Evolutionary conservation across 2,797 vertebrate genomes (phyloP), one percentile per base, ranked within the genome.

Genomic region (Propithecus perrieri): DNA sequence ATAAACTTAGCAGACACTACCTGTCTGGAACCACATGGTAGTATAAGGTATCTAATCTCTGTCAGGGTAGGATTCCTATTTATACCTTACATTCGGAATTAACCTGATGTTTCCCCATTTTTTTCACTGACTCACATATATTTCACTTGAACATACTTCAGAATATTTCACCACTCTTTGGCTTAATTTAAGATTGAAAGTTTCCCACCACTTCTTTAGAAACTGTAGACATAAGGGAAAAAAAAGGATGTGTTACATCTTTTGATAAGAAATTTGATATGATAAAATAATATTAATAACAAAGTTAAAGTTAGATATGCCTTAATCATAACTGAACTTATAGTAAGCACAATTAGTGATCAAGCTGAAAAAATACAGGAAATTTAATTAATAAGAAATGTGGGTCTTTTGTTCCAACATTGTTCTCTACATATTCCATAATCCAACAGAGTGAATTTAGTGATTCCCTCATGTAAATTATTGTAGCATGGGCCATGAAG

Each of bases 401-500:
- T 35, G 11, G 11, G 4, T 28, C 17, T 43, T 78, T n/a, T 33
- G 0, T 50, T 1, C 0, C 8, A 22, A 5, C 11, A 5, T 33
- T 50, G 7, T 41, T 75, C n/a, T 69, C n/a, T 75, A 3, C 20
- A 2, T 50, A 24, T 50, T 20, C 26, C 33, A n/a, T 50, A 79
- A 75, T 43, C 48, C 8, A 50, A 5, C 5, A 50, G 0, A n/a
- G 17, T 11, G 43, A 50, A 13, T 7, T 55, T n/a, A 26, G 13
- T 28, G 22, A 38, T 63, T 33, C 11, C 24, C 20, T 72, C 13
- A 24, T 11, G 13, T 7, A n/a, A 85, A 41, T 84, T 67, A 14
- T 7, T 18, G 20, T 1, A 11, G 2, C 22, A 48, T n/a, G 20
- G 2, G 9, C 7, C 33, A 46, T 20, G 1, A 2, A 41, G 4